Percentiles rank a stretch among this genome's conserved stretches.
Evolutionary conservation across 2,113 vertebrate genomes (phyloP).

Genomic region (Pipa parva): DNA sequence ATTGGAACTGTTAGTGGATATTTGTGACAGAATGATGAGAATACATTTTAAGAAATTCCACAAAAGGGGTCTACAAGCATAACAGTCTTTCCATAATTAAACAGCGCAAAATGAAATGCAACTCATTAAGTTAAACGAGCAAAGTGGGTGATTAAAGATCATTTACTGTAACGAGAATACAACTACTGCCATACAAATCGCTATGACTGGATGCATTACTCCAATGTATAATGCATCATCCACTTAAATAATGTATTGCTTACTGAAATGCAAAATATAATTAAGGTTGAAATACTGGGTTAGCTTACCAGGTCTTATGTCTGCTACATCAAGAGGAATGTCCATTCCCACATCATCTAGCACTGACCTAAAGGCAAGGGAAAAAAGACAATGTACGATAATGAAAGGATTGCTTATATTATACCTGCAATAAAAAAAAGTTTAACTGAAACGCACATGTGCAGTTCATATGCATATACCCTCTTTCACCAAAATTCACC

Average conservation of each 20-base stretch:
- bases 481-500: no score
- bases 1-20: no score
- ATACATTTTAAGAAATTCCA: no score
- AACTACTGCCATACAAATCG: slow-evolving; percentile 22
- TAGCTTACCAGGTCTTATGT: slow-evolving; percentile 80
- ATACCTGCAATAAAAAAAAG: no score
- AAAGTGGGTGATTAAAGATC: slow-evolving; percentile 4
- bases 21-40: no score
- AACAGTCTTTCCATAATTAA: neutral
- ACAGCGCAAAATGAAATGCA: neutral
- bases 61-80: no score
- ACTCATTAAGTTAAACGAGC: slow-evolving; percentile 31
- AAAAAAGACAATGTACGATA: slow-evolving; percentile 35
- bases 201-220: slow-evolving; percentile 38
- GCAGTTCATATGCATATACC: no score
- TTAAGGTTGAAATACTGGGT: slow-evolving; percentile 43
- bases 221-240: no score
- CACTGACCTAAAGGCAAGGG: slow-evolving; percentile 65
- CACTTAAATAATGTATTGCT: slow-evolving; percentile 47
- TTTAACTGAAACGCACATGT: no score
- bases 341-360: slow-evolving; percentile 79
- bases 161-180: slow-evolving; percentile 35
- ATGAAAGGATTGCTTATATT: no score
- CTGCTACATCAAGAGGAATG: slow-evolving; percentile 62
- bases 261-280: slow-evolving; percentile 7